Conservation (phyloP, 2,113 vertebrate species). For the Campylorhamphus procurvoides region DNA sequence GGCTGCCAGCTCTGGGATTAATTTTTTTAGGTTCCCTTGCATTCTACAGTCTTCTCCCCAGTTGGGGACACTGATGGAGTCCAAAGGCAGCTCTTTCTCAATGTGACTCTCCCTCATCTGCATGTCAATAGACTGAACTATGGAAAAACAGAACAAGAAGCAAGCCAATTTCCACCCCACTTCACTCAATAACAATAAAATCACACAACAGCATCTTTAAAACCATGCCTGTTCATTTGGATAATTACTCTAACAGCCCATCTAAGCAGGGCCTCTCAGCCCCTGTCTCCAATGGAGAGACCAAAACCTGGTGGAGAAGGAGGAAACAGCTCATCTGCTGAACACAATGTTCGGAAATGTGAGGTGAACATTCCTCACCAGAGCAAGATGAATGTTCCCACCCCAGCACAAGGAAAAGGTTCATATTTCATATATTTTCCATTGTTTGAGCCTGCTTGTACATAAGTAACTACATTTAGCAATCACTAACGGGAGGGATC, state of each 20-base stretch:
- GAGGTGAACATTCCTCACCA: slow-evolving; percentile 45
- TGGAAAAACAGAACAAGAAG: not conserved
- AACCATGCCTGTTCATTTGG: not conserved
- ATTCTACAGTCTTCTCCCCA: not conserved
- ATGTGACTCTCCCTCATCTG: not conserved
- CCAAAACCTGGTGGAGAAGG: not conserved
- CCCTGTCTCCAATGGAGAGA: not conserved
- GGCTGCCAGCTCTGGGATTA: not conserved
- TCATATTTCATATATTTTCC: slow-evolving; percentile 29
- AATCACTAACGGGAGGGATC: not conserved
- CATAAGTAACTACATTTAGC: not conserved
- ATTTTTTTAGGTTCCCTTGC: not conserved
- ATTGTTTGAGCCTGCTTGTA: slow-evolving; percentile 28
- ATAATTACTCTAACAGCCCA: slow-evolving; percentile 50
- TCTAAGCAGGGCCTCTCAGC: not conserved
- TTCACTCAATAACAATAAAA: not conserved
- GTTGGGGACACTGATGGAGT: not conserved
- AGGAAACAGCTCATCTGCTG: slow-evolving; percentile 51
- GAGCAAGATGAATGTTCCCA: slow-evolving; percentile 11
- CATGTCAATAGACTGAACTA: not conserved
- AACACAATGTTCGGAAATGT: slow-evolving; percentile 52
- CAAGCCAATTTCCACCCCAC: not conserved
- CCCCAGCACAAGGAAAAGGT: not conserved
- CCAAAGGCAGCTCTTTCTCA: not conserved
- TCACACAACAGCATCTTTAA: not conserved